Evolutionary conservation across 2,113 vertebrate genomes (phyloP), one percentile per base, ranked within the genome.

Genomic region (Oxyura jamaicensis): DNA sequence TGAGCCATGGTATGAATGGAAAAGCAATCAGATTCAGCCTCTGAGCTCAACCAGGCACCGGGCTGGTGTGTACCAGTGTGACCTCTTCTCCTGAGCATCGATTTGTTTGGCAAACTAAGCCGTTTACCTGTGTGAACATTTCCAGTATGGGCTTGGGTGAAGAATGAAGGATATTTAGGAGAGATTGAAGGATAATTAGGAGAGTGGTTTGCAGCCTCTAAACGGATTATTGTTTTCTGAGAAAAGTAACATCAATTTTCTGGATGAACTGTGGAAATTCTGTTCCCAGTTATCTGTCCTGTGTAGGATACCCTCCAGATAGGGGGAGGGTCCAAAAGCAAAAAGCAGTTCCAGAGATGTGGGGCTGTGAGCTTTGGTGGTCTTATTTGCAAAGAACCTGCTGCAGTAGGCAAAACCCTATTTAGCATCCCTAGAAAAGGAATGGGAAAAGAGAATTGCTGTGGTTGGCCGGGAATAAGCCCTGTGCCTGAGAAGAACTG

Each of bases 1-100:
- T 0, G 3, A 88, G 23, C 11, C 31, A n/a, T 3, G 0, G 28
- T 65, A 11, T 63, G 46, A 92, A 71, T 2, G 13, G 36, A 23
- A 59, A 92, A 81, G 10, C 29, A 3, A 13, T 58, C 63, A 31
- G 63, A 44, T 65, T 17, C 8, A 20, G 42, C 41, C 39, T 19
- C 36, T 29, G 35, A 53, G 69, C 48, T 53, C 26, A 29, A 21
- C 18, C 14, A 7, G 19, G 26, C 6, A 10, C 26, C 22, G 26
- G 35, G 48, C 67, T 71, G n/a, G 8, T 29, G 35, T 39, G 48
- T 9, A 20, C 35, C 25, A 39, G 69, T 20, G 28, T 6, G 13
- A 46, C 48, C 28, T 29, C 18, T 39, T 53, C 28, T 39, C 35
- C 29, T 29, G 68, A 72, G 48, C 36, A 31, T 72, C 14, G 29